Evolutionary conservation across 2,888 invertebrate genomes (phyloP).

Genomic region (Brenthis daphne): DNA sequence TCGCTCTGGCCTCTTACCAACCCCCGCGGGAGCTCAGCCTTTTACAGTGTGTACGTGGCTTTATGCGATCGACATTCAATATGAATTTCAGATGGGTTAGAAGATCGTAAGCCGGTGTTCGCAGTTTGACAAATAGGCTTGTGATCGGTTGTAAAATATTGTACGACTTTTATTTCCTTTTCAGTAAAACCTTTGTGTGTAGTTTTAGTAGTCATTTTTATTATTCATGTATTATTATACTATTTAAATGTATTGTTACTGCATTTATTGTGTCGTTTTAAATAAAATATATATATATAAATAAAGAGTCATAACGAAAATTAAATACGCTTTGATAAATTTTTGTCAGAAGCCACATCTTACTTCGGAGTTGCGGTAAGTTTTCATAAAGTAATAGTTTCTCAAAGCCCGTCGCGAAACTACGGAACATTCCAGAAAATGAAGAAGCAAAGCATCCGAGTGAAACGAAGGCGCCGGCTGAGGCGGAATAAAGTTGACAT

Average conservation of each 20-base stretch:
- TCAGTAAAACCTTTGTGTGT: not conserved
- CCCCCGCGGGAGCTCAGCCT: conserved; percentile 74
- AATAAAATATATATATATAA: conserved; percentile 41
- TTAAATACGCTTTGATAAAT: conserved; percentile 80
- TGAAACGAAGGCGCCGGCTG: conserved; percentile 75
- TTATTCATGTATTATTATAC: not conserved
- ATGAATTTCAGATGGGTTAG: conserved; percentile 79
- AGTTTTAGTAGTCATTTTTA: not conserved
- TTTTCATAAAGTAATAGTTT: conserved; percentile 80
- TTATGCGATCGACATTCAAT: conserved; percentile 76
- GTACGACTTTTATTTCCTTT: conserved; percentile 9
- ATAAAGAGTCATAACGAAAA: conserved; percentile 76
- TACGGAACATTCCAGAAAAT: conserved; percentile 77
- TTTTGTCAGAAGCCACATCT: conserved; percentile 77
- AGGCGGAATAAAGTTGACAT: conserved; percentile 82
- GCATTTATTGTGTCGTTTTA: not conserved
- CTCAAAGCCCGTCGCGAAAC: conserved; percentile 79
- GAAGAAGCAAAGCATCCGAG: conserved; percentile 75
- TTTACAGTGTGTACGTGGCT: conserved; percentile 74
- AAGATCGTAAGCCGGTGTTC: conserved; percentile 63
- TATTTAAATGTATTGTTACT: not conserved
- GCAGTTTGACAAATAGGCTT: conserved; percentile 66
- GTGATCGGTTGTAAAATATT: conserved; percentile 33
- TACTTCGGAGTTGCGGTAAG: conserved; percentile 72
- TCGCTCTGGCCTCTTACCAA: conserved; percentile 68